Evolutionary conservation across 2,888 invertebrate genomes (phyloP).

Genomic region (Xanthostigma xanthostigma): DNA sequence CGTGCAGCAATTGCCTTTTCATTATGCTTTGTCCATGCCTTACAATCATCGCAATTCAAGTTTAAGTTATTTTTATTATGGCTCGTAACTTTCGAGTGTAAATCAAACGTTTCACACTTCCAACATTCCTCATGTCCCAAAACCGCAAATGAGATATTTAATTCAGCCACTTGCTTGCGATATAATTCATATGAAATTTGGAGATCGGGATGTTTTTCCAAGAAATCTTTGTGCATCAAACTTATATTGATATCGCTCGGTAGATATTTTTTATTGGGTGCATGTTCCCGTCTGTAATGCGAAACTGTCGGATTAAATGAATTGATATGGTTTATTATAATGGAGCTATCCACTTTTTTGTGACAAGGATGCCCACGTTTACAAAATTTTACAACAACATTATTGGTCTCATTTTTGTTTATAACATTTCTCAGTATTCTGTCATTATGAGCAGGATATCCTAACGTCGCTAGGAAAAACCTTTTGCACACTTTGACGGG

Average conservation of each 20-base stretch:
- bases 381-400: too few species aligned
- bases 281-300: constrained; percentile 15
- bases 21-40: constrained; percentile 8
- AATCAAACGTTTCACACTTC: constrained; percentile 11
- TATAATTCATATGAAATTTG: constrained; percentile 13
- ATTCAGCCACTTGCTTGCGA: constrained; percentile 8
- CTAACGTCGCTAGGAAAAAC: too few species aligned
- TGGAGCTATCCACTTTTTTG: constrained; percentile 3
- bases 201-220: constrained; percentile 10
- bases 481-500: constrained; percentile 5
- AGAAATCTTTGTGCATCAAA: constrained; percentile 13
- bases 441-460: background rate
- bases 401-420: constrained; percentile 2
- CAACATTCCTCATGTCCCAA: constrained; percentile 14
- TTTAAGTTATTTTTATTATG: constrained; percentile 8
- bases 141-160: constrained; percentile 14
- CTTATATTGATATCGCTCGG: constrained; percentile 14
- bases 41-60: constrained; percentile 7
- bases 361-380: background rate
- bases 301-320: constrained; percentile 10
- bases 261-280: constrained; percentile 13
- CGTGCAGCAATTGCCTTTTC: constrained; percentile 5
- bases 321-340: constrained; percentile 8
- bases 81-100: constrained; percentile 6
- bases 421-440: constrained; percentile 1